Evolutionary conservation across 2,797 vertebrate genomes (phyloP), one percentile per base, ranked within the genome.

Genomic region (Heliangelus exortis): DNA sequence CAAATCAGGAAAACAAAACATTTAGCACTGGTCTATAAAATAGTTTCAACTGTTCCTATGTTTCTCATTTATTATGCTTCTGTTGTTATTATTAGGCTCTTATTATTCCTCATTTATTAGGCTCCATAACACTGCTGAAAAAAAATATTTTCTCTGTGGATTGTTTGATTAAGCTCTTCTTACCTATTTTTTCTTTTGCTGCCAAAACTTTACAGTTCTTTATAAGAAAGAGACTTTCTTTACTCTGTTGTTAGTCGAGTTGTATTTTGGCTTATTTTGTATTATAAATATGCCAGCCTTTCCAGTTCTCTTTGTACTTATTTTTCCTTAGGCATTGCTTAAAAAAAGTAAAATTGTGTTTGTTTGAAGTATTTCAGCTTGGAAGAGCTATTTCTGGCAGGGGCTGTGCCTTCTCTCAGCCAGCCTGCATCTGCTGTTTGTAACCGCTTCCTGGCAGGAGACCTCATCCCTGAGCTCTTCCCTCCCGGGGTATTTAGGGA

Each of bases 331-430:
- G 69, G 89, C 82, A 63, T 15, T 22, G 41, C 89, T 89, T 83
- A 50, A 87, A 86, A 86, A 81, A 83, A 85, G 65, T 76, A 48
- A 77, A 72, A 83, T 50, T 58, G 82, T 92, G 94, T 63, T 89
- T 92, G 91, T 96, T 92, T 91, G 91, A 91, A 95, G 91, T 48
- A 76, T 81, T 92, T 61, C n/a, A 58, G 78, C 53, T 45, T 0
- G 3, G 89, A 81, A 41, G 63, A 78, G 84, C 87, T 87, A 72
- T 86, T 94, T 94, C 84, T 95, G 92, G 95, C 84, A 67, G 82
- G 29, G 57, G 67, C 48, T 6, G 84, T 31, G 59, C 74, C 58
- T 81, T 26, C 53, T 76, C 74, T 31, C 43, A 23, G 84, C 75
- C 82, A 65, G 85, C 9, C 51, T 22, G 55, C 61, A 47, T 76